phyloP scores from a whole-genome alignment of 2,888 invertebrate genomes.

The Cephus spinipes region DNA sequence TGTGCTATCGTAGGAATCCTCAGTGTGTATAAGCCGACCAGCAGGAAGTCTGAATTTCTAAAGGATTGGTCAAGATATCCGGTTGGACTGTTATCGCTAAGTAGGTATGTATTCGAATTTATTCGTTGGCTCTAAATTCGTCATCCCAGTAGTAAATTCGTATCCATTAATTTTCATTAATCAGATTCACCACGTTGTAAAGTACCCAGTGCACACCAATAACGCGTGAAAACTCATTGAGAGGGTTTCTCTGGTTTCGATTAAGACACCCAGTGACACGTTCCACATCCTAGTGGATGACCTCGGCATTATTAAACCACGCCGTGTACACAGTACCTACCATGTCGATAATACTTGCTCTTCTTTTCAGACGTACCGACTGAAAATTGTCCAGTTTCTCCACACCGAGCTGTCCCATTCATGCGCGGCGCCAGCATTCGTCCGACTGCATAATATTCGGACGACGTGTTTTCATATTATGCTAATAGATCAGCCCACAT shows the following conservation, averaged over 20 bases:
- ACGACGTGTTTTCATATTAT: slow-evolving; percentile 18
- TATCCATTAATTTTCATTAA: neutral
- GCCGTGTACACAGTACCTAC: neutral
- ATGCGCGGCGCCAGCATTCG: neutral
- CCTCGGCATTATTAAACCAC: neutral
- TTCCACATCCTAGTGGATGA: neutral
- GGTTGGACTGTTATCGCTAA: neutral
- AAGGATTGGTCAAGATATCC: neutral
- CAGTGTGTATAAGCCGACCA: neutral
- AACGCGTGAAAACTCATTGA: neutral
- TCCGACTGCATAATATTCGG: neutral
- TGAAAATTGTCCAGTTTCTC: neutral
- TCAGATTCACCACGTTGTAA: neutral
- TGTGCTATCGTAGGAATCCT: neutral
- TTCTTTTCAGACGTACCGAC: neutral
- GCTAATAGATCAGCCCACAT: neutral
- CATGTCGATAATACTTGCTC: neutral
- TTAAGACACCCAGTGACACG: neutral
- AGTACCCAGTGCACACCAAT: neutral
- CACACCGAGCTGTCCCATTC: neutral
- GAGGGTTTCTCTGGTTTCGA: neutral
- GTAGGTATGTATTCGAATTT: neutral
- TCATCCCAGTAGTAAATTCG: neutral
- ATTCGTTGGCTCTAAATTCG: neutral
- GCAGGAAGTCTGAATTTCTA: neutral